Evolutionary conservation across 2,113 vertebrate genomes (phyloP), one percentile per base, ranked within the genome.

Genomic region (Megaceryle maxima): DNA sequence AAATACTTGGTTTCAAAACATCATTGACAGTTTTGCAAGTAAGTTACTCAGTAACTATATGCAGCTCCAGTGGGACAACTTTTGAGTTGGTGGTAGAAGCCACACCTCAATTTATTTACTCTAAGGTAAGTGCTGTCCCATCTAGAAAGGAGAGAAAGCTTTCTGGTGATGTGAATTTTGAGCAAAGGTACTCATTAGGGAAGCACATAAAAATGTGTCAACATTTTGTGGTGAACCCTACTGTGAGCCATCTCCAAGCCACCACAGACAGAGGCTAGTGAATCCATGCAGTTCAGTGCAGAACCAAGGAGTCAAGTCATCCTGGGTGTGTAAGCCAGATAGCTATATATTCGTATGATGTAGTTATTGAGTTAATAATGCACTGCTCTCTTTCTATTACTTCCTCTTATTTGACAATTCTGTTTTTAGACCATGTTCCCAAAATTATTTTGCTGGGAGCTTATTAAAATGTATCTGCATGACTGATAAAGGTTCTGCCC

Each of bases 371-470:
- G 46, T 70, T 78, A 87, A 81, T 50, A 88, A 87, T 59, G 16
- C 17, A 59, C 33, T 46, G 43, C 59, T 19, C 46, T 78, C n/a
- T 78, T 62, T 90, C 88, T 18, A 26, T 81, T 69, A 37, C 14
- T 69, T 76, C 29, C 28, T 59, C n/a, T 62, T 76, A 46, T 16
- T 64, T 88, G 83, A 70, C 59, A 75, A 28, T 88, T 59, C 35
- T 88, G 46, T 74, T 80, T 83, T 82, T 56, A 84, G 37, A 84
- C 21, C 50, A 9, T 67, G 37, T 22, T 89, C 43, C 31, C 22
- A 91, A 51, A 84, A 8, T 44, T 95, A 66, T 78, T 88, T 92
- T 81, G 51, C 64, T 81, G 17, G n/a, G 28, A 87, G 44, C 16
- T 92, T 1, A 1, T 91, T 91, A 89, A 92, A 93, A 82, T 82